Percentiles rank a stretch among this genome's conserved stretches.
These are phyloP conservation scores for Artibeus jamaicensis DNA, from an alignment of 2,797 vertebrate species.

Conservation along the genomic window DNA sequence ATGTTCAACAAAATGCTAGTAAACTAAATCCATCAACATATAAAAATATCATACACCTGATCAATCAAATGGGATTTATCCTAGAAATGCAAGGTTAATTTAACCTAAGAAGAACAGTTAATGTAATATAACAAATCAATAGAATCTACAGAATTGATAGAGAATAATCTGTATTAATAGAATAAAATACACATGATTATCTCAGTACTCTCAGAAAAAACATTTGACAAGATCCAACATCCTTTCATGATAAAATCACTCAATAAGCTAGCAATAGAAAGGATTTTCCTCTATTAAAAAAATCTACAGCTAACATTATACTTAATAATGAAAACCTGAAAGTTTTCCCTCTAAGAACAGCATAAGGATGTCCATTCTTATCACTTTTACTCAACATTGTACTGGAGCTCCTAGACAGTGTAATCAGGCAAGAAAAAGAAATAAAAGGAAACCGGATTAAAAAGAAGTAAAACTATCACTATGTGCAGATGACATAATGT, in stretches of 20 bases:
- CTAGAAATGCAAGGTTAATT: neutral
- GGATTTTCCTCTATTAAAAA: neutral
- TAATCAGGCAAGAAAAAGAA: neutral
- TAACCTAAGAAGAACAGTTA: neutral
- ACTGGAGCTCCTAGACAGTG: neutral
- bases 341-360: neutral
- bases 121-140: neutral
- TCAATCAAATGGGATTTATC: neutral
- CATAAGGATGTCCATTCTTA: neutral
- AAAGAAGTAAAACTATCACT: neutral
- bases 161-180: neutral
- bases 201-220: neutral
- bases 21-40: neutral
- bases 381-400: neutral
- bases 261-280: neutral
- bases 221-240: neutral
- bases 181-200: neutral
- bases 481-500: neutral
- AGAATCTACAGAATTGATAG: neutral
- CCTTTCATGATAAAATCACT: neutral
- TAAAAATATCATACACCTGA: neutral
- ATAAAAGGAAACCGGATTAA: neutral
- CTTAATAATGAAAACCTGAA: neutral
- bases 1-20: neutral
- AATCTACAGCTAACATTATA: neutral